phyloP scores from a whole-genome alignment of 2,113 vertebrate species.

The Petrocephalus zakoni region DNA sequence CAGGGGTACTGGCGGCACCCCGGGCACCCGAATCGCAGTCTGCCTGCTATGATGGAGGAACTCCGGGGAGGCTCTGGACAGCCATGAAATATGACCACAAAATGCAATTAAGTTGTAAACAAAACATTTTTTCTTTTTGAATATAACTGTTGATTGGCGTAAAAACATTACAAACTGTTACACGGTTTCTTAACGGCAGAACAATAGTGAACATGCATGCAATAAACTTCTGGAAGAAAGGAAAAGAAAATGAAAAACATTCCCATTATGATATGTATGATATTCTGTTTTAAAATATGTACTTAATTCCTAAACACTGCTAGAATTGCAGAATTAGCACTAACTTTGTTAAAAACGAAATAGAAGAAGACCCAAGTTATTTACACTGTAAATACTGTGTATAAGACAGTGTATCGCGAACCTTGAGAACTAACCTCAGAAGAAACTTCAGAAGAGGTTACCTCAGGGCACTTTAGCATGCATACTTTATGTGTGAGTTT shows the following conservation, averaged over 20 bases:
- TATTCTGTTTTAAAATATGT: background rate
- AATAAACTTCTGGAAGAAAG: background rate
- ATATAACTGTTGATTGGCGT: background rate
- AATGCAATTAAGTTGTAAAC: conserved; percentile 1
- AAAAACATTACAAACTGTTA: background rate
- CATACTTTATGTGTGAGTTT: background rate
- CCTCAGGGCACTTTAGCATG: background rate
- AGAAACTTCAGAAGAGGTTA: background rate
- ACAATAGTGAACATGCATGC: background rate
- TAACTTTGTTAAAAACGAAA: background rate
- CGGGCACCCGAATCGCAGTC: background rate
- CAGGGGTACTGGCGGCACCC: background rate
- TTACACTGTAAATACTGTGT: background rate
- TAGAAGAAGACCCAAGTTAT: background rate
- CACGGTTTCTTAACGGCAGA: background rate
- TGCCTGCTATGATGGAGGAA: background rate
- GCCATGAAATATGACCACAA: background rate
- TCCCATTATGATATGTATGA: background rate
- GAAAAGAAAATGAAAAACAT: background rate
- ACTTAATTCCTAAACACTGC: background rate
- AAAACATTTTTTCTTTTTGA: background rate
- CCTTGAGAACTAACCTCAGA: background rate
- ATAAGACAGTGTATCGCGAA: background rate
- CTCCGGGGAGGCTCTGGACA: background rate
- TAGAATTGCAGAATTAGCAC: background rate